Conservation (phyloP, 2,113 vertebrate genomes). For the Pseudorhombus dupliciocellatus region DNA sequence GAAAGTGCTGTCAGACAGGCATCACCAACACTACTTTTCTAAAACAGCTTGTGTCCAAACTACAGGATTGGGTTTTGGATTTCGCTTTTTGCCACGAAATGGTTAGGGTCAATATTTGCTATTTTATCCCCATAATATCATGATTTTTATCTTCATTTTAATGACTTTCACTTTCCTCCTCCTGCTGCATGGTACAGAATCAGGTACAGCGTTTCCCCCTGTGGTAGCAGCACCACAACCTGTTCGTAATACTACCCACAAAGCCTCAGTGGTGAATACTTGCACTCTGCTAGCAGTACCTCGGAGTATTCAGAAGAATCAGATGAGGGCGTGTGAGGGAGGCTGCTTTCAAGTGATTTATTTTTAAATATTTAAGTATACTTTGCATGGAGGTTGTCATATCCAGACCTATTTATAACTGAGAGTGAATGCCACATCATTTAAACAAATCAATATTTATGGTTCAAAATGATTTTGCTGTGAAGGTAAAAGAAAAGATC, state of each 20-base stretch:
- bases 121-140: constrained; percentile 71
- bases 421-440: constrained; percentile 29
- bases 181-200: constrained; percentile 69
- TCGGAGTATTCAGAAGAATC: constrained; percentile 54
- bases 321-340: constrained; percentile 31
- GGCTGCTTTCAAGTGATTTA: constrained; percentile 29
- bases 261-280: constrained; percentile 53
- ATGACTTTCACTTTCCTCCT: constrained; percentile 41
- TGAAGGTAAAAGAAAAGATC: constrained; percentile 5
- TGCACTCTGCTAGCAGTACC: constrained; percentile 1
- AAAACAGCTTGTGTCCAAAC: background rate
- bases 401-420: constrained; percentile 33
- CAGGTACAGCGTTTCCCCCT: background rate
- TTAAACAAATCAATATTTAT: constrained; percentile 18
- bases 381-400: constrained; percentile 58
- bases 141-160: constrained; percentile 63
- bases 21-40: background rate
- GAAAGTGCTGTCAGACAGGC: background rate
- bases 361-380: constrained; percentile 33
- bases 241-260: constrained; percentile 44
- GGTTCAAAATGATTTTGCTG: constrained; percentile 28
- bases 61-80: background rate
- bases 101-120: constrained; percentile 22
- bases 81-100: constrained; percentile 41
- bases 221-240: background rate